Evolutionary conservation across 2,888 invertebrate genomes (phyloP), one percentile per base, ranked within the genome.

Genomic region (Patella ulyssiponensis): DNA sequence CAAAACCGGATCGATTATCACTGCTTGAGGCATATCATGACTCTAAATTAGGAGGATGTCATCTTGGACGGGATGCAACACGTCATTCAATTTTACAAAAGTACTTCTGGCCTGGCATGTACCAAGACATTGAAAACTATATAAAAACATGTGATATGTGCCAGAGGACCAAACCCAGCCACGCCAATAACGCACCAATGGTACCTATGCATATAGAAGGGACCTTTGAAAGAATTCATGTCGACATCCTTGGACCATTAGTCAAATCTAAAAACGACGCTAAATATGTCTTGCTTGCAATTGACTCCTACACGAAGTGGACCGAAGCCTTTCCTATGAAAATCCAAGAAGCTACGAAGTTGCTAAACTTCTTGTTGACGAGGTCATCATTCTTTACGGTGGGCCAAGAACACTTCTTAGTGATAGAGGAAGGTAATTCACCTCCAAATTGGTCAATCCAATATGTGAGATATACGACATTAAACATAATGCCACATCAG

Each of bases 361-460:
- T 12, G 78, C 77, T 17, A 51, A 69, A 4, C 56, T 56, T 15
- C 44, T 77, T 1, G 74, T 56, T 58, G 20, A 44, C 9, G 69
- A 73, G 15, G 69, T 77, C 33, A 77, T 82, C 33, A 79, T 77
- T 23, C 44, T 78, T 9, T 79, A 78, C 69, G 81, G 79, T 0
- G 69, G 74, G 20, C 79, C 79, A 1, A 20, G 58, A 2, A 69
- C 79, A 7, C 74, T 82, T 14, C 33, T 80, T 51, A 80, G 77
- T 20, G 81, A 82, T 33, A 76, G 77, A 73, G 82, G 81, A 23
- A n/a, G 56, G 14, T 75, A 81, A 20, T 81, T 82, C 54, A 71
- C 80, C 54, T 81, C 81, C 4, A 69, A 72, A 1, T 5, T 81
- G 15, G 76, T 81, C 52, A 20, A 33, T n/a, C 52, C 56, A 52